Conservation (phyloP, 2,888 invertebrate species). For the Pandemis heparana region DNA sequence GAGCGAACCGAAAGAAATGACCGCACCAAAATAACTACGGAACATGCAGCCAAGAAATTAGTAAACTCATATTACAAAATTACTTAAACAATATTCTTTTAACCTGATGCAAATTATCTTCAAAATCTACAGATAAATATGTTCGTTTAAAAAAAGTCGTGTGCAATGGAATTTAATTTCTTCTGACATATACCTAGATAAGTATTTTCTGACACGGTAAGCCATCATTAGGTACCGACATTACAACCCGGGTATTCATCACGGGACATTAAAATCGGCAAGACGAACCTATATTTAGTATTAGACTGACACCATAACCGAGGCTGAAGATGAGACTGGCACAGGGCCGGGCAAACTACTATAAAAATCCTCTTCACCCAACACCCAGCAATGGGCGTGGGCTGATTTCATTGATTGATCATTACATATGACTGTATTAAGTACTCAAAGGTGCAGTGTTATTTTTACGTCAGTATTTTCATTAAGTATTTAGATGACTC, state of each 20-base stretch:
- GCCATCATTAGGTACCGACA: no score
- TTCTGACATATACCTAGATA: background rate
- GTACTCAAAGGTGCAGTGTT: slow-evolving; percentile 24
- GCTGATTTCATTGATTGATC: background rate
- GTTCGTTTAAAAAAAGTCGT: background rate
- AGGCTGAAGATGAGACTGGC: no score
- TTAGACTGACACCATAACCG: no score
- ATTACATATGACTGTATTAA: slow-evolving; percentile 1
- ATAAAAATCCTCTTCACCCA: no score
- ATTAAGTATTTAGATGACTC: slow-evolving; percentile 31
- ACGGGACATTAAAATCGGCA: no score
- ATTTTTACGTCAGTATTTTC: slow-evolving; percentile 36
- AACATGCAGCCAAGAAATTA: slow-evolving; percentile 56
- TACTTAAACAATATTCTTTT: background rate
- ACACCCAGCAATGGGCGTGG: no score
- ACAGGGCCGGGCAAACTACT: no score
- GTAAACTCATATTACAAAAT: slow-evolving; percentile 6
- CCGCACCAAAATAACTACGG: slow-evolving; percentile 63
- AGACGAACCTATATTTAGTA: no score
- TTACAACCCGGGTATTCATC: no score
- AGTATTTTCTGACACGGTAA: no score
- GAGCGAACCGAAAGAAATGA: slow-evolving; percentile 57
- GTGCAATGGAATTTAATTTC: background rate
- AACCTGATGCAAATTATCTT: background rate
- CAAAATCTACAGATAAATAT: no score